Evolutionary conservation across 2,888 invertebrate genomes (phyloP), one percentile per base, ranked within the genome.

Genomic region (Adela reaumurella): DNA sequence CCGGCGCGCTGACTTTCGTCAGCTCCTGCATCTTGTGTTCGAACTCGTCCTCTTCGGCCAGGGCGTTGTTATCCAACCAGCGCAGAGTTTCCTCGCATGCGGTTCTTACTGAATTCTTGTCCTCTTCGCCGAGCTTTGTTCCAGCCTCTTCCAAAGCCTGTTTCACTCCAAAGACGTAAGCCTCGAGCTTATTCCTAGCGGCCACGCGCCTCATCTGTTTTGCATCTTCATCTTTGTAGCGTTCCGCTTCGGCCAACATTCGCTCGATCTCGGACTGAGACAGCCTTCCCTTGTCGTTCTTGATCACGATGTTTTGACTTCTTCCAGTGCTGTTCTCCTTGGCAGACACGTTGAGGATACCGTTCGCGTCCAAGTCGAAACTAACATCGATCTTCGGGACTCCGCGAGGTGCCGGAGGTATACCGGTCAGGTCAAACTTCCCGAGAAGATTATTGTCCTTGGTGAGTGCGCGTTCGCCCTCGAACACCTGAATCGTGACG

Each of bases 321-420:
- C n/a, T n/a, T n/a, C n/a, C n/a, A n/a, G n/a, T n/a, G n/a, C n/a
- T n/a, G n/a, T 89, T 51, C 50, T 85, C 85, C 58, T 86, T 83
- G 35, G 94, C 94, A 0, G 89, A 84, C 0, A 94, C 94, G 60
- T 92, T 92, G 49, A 92, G 68, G 51, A 90, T 90, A 14, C 90
- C 89, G 60, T 90, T 89, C n/a, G n/a, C n/a, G n/a, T n/a, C n/a
- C n/a, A n/a, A n/a, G n/a, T n/a, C n/a, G n/a, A n/a, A n/a, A n/a
- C 87, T 83, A 3, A 87, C 87, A 48, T 85, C 84, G 51, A 87
- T 84, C 60, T 86, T 82, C 0, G 86, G 86, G 0, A 84, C 74
- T 1, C 86, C 86, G 17, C 86, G 73, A 0, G 86, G 86, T 3
- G 86, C 87, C n/a, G n/a, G n/a, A n/a, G n/a, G n/a, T n/a, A n/a